A percentile compares a stretch with the other conserved stretches of the same genome.
These are phyloP conservation scores for Cyphomyrus plagiostoma DNA, from an alignment of 2,113 vertebrate genomes.

Conservation along the genomic window DNA sequence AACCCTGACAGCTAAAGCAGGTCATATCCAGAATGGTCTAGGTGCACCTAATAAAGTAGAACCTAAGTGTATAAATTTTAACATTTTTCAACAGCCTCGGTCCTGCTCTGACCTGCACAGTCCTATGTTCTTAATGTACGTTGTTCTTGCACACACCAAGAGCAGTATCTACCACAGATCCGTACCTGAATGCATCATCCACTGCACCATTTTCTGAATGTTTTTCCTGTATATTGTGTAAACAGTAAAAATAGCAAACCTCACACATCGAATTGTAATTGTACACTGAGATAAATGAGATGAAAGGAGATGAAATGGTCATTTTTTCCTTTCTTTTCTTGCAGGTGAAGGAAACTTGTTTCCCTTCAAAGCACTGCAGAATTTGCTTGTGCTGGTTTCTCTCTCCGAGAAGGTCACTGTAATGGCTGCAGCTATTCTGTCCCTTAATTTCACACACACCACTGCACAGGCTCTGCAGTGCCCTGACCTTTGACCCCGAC, in stretches of 20 bases:
- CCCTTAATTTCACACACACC: constrained; percentile 52
- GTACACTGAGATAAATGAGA: neutral
- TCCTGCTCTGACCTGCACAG: neutral
- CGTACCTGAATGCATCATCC: neutral
- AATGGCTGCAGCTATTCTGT: neutral
- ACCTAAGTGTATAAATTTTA: neutral
- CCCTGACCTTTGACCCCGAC: constrained; percentile 51
- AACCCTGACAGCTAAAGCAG: neutral
- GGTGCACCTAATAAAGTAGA: neutral
- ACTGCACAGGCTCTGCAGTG: constrained; percentile 47
- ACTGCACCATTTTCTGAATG: neutral
- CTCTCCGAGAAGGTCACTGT: neutral
- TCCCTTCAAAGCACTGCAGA: neutral
- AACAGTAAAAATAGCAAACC: neutral
- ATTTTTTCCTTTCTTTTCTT: neutral
- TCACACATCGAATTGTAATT: neutral
- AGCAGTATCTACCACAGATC: neutral
- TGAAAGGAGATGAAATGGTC: neutral
- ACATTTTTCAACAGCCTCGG: neutral
- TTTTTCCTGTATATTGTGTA: neutral
- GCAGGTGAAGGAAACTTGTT: neutral
- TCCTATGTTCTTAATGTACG: neutral
- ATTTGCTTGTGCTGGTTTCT: neutral
- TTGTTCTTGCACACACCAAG: neutral
- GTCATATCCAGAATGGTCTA: neutral